Conservation (phyloP, 2,797 vertebrate genomes). For the Sebastes iracundus region DNA sequence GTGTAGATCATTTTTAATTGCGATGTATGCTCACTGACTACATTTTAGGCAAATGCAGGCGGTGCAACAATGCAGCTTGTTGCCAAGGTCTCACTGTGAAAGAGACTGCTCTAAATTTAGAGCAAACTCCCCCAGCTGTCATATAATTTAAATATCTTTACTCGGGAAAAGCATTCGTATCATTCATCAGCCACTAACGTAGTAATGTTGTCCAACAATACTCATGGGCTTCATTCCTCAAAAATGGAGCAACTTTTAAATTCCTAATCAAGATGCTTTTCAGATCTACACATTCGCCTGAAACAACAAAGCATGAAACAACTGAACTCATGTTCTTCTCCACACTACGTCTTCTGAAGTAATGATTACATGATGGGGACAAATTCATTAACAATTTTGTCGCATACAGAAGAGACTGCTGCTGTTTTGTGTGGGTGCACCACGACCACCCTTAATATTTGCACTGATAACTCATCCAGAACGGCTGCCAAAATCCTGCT, state of each 20-base stretch:
- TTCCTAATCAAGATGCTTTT: not conserved
- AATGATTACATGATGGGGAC: constrained; percentile 23
- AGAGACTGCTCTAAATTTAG: not conserved
- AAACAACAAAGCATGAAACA: not conserved
- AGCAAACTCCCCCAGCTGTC: not conserved
- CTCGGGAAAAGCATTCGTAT: not conserved
- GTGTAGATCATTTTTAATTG: not conserved
- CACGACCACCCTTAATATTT: constrained; percentile 22
- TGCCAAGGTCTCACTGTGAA: constrained; percentile 1
- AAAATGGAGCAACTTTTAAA: not conserved
- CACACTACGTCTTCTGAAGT: not conserved
- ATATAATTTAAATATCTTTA: constrained; percentile 10
- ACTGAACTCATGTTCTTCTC: not conserved
- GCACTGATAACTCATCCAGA: constrained; percentile 23
- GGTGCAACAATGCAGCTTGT: not conserved
- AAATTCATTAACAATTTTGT: constrained; percentile 32
- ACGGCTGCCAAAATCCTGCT: constrained; percentile 39
- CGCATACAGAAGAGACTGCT: not conserved
- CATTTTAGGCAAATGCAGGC: not conserved
- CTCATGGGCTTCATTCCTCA: not conserved
- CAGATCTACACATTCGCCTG: not conserved
- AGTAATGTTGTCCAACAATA: not conserved
- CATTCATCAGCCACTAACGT: not conserved
- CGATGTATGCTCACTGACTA: not conserved
- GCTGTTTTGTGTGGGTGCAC: constrained; percentile 19